These are phyloP conservation scores for Sesamia nonagrioides DNA, from an alignment of 1,140 invertebrate genomes.

Conservation along the genomic window DNA sequence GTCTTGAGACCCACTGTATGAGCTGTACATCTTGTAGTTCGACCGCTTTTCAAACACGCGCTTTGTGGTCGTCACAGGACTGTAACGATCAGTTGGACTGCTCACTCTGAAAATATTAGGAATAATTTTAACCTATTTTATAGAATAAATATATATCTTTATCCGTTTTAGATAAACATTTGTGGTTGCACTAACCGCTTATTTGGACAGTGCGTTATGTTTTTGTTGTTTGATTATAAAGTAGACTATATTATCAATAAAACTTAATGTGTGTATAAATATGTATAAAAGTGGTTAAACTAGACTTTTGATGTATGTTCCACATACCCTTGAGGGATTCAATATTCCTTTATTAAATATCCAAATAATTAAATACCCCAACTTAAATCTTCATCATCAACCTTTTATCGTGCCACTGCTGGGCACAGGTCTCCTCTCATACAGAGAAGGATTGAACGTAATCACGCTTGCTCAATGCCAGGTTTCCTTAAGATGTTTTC, in stretches of 20 bases:
- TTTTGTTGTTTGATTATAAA: neutral
- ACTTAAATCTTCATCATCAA: too few species aligned
- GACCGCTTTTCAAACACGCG: slow-evolving; percentile 78
- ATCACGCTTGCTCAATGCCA: too few species aligned
- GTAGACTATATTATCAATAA: neutral
- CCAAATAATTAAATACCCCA: too few species aligned
- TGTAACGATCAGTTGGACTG: slow-evolving; percentile 81
- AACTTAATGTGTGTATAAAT: too few species aligned
- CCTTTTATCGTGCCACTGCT: too few species aligned
- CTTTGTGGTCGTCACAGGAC: slow-evolving; percentile 82
- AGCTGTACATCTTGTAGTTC: slow-evolving; percentile 84
- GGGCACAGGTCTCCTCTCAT: too few species aligned
- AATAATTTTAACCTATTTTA: neutral
- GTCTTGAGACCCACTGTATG: slow-evolving; percentile 80
- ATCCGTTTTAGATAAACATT: neutral
- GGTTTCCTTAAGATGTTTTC: too few species aligned
- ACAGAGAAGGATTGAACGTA: too few species aligned
- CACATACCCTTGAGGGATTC: too few species aligned
- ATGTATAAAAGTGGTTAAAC: too few species aligned
- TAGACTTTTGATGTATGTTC: too few species aligned
- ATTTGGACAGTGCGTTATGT: neutral
- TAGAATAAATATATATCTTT: neutral
- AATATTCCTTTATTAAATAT: too few species aligned
- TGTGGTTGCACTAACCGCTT: neutral
- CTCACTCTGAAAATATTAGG: slow-evolving; percentile 64